These are phyloP conservation scores for Hozukius guyotensis DNA, from an alignment of 2,797 vertebrate species.

Conservation along the genomic window DNA sequence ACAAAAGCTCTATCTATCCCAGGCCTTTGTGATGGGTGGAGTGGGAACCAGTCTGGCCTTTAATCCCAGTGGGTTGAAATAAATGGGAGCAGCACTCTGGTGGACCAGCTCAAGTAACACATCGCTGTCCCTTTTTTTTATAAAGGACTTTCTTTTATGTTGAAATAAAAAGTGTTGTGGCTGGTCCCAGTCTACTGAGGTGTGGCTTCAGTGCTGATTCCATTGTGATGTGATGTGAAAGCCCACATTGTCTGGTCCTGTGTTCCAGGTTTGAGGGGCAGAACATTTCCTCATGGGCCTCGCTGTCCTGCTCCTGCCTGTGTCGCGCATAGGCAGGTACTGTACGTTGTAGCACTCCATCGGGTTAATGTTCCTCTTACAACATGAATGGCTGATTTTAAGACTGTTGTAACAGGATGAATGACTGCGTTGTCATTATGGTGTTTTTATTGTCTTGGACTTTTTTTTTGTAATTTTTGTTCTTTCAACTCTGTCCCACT, in stretches of 20 bases:
- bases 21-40: constrained; percentile 7
- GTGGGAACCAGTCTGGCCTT: constrained; percentile 22
- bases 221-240: constrained; percentile 20
- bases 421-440: constrained; percentile 35
- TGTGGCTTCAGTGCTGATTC: constrained; percentile 22
- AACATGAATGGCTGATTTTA: constrained; percentile 26
- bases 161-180: constrained; percentile 43
- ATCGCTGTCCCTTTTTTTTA: constrained; percentile 25
- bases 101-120: constrained; percentile 12
- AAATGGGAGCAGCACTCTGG: constrained; percentile 41
- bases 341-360: constrained; percentile 29
- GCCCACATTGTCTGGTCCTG: constrained; percentile 3
- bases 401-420: constrained; percentile 48
- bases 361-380: constrained; percentile 4
- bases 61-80: constrained; percentile 6
- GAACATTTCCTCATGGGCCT: neutral
- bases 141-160: constrained; percentile 37
- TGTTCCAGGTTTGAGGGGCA: constrained; percentile 5
- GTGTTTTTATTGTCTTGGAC: constrained; percentile 29
- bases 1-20: constrained; percentile 10
- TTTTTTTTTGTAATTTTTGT: constrained; percentile 62
- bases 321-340: constrained; percentile 14
- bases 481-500: constrained; percentile 65
- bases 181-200: constrained; percentile 49
- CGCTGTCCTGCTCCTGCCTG: constrained; percentile 16